A percentile compares a stretch with the other conserved stretches of the same genome.
Conservation (phyloP, 2,797 vertebrate species). For the Florisuga fusca region DNA sequence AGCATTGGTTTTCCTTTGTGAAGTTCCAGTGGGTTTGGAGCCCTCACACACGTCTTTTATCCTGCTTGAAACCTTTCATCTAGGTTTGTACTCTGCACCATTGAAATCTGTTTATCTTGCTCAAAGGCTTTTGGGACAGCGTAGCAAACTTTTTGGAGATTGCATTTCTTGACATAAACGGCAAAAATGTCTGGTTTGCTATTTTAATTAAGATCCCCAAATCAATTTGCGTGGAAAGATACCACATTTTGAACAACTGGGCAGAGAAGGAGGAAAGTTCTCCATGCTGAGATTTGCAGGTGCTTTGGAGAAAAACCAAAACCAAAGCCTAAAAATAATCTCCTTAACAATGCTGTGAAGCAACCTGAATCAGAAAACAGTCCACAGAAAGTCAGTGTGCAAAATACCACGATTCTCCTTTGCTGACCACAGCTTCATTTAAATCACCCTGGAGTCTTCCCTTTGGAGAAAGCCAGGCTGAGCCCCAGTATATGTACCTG, state of each 20-base stretch:
- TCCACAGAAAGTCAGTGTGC: neutral
- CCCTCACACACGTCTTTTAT: neutral
- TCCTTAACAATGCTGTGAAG: neutral
- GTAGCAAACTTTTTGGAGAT: neutral
- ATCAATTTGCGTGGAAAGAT: neutral
- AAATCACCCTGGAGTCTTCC: neutral
- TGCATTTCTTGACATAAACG: neutral
- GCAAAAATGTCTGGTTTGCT: neutral
- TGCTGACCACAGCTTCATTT: neutral
- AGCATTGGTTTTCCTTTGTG: neutral
- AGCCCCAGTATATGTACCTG: neutral
- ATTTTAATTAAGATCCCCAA: neutral
- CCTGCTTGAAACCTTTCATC: neutral
- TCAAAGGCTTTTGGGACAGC: neutral
- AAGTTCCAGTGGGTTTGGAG: fast-evolving
- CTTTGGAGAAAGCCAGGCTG: neutral
- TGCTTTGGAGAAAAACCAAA: neutral
- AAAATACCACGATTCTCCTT: neutral
- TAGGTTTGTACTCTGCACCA: neutral
- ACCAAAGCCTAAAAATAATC: neutral
- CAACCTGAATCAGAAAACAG: neutral
- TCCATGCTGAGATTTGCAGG: neutral
- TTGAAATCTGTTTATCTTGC: neutral
- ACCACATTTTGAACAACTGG: neutral
- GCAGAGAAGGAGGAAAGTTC: neutral